Conservation (phyloP, 2,888 invertebrate species). For the Periphyllus acericola region DNA sequence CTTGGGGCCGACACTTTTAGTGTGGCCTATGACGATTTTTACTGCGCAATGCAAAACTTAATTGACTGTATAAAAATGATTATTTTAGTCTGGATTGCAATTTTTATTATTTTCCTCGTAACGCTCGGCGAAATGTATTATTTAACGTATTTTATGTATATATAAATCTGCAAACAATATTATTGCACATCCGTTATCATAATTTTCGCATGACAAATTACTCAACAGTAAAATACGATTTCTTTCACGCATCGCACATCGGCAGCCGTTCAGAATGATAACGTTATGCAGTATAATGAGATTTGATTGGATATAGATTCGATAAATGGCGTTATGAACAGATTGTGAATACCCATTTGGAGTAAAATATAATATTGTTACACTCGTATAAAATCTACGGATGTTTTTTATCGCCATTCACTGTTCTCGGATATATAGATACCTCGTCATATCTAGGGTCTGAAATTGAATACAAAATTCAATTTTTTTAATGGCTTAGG, state of each 20-base stretch:
- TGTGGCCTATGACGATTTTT: neutral
- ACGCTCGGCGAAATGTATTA: conserved; percentile 14
- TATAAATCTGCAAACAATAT: conserved; percentile 1
- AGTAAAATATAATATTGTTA: too few relatives aligned
- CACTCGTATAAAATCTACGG: too few relatives aligned
- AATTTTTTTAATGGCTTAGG: too few relatives aligned
- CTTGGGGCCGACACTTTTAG: neutral
- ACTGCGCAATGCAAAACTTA: conserved; percentile 22
- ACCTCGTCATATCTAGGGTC: too few relatives aligned
- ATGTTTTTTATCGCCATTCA: too few relatives aligned
- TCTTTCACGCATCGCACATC: neutral
- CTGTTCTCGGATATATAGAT: too few relatives aligned
- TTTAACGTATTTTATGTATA: conserved; percentile 24
- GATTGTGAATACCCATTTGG: too few relatives aligned
- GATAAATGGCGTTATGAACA: too few relatives aligned
- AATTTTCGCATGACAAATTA: neutral
- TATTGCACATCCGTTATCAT: neutral
- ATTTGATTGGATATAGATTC: too few relatives aligned
- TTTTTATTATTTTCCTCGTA: conserved; percentile 15
- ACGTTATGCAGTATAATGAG: too few relatives aligned
- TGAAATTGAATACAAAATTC: too few relatives aligned
- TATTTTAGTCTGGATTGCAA: conserved; percentile 1
- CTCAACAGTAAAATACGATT: neutral
- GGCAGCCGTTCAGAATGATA: too few relatives aligned
- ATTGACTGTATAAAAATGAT: conserved; percentile 41